Base-by-base conservation (phyloP, 2,113 vertebrate genomes). In the Brienomyrus longianalis region DNA sequence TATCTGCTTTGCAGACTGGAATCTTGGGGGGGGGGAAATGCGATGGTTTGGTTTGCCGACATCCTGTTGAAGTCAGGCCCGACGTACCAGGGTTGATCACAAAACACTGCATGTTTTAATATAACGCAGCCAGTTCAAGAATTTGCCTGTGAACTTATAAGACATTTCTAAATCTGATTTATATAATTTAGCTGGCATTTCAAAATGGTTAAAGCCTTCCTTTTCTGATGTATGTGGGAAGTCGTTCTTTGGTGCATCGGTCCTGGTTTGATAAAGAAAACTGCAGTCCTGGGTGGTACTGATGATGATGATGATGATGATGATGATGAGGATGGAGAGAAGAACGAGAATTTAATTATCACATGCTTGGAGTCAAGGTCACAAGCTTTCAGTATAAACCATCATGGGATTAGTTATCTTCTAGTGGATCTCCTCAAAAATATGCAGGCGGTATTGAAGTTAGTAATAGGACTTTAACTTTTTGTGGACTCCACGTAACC, bases 351-450 rank as follows among this genome's bases (percentile, higher is more conserved):
- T 15, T n/a, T 1, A 7, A 77, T 21, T 45, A 77, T 9, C 51
- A 59, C n/a, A 51, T 77, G 62, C 47, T 15, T 13, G 83, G 85
- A 70, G 0, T 54, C 51, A 21, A 86, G 90, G 59, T 94, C 93
- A 92, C 92, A 93, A 92, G 93, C 39, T 59, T 89, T 15, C 21
- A 47, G 84, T 50, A 51, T 51, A 39, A 88, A 90, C 80, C 39
- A 21, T 94, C 93, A 94, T 88, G 92, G 90, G 92, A 77, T 90
- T 89, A 23, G 77, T 91, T 92, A 92, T 92, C 91, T 90, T 88
- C 91, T 77, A 59, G 56, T 89, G 88, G 89, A 83, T 86, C 21
- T 35, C 43, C 43, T 48, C 17, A 48, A 8, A 80, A 15, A 27
- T 35, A 35, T 4, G 31, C 66, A 74, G 66, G 27, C 66, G 5